These are phyloP conservation scores for Lycodopsis pacificus DNA, from an alignment of 2,797 vertebrate species.

Conservation along the genomic window DNA sequence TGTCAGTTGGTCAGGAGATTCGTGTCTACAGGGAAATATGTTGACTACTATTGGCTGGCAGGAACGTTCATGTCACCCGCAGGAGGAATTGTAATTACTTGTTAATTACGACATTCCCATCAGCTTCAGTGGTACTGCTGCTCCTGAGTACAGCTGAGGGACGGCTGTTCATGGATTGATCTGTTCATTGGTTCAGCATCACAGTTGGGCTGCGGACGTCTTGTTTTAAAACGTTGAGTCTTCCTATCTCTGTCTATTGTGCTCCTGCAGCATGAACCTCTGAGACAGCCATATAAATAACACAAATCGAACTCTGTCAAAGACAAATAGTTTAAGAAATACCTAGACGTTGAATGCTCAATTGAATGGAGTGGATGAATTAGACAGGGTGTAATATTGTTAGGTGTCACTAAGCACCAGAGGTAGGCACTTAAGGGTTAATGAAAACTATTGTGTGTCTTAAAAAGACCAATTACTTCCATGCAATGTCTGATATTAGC, in stretches of 20 bases:
- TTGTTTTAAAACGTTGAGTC: not conserved
- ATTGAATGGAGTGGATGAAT: not conserved
- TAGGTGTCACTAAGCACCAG: not conserved
- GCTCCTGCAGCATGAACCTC: slow-evolving; percentile 2
- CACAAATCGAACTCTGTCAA: not conserved
- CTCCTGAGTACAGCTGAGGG: not conserved
- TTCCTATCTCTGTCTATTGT: not conserved
- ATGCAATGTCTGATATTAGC: not conserved
- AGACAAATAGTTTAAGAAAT: too few species aligned
- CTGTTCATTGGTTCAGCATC: not conserved
- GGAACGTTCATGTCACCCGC: not conserved
- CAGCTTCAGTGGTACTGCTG: not conserved
- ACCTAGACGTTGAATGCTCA: not conserved
- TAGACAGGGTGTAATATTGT: not conserved
- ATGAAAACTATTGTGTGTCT: not conserved
- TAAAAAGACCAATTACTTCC: not conserved
- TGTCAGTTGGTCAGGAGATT: not conserved
- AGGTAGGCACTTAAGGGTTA: not conserved
- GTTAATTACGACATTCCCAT: not conserved
- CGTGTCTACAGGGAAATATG: not conserved
- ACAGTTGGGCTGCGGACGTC: not conserved
- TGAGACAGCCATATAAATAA: not conserved
- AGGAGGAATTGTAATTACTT: not conserved
- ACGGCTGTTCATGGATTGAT: not conserved
- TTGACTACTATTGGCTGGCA: not conserved